Evolutionary conservation across 1,140 invertebrate genomes (phyloP).

Genomic region (Platorchestia sp.): DNA sequence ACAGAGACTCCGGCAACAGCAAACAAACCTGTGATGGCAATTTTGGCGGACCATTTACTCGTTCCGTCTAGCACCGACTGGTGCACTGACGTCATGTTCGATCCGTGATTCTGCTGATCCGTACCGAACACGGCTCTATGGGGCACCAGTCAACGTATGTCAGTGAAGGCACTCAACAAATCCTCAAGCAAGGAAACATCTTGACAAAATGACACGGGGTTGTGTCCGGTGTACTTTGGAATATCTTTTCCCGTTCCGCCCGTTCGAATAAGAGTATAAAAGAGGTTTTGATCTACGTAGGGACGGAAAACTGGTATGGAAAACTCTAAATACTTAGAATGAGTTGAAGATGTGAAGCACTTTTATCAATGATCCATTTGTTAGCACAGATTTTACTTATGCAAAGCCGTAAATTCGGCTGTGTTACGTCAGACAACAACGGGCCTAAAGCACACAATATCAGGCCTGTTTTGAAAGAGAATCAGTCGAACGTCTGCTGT

Average conservation of each 20-base stretch:
- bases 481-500: neutral
- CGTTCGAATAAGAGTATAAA: neutral
- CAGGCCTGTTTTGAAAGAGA: neutral
- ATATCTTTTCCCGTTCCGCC: neutral
- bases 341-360: neutral
- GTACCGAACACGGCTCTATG: constrained; percentile 93
- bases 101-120: constrained; percentile 92
- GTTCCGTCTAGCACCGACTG: constrained; percentile 99
- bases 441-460: neutral
- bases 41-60: constrained; percentile 99
- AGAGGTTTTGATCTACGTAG: neutral
- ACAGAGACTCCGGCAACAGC: constrained; percentile 6
- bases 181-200: neutral
- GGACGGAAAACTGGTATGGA: no score
- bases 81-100: constrained; percentile 98
- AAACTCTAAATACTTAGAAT: neutral
- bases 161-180: neutral
- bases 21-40: constrained; percentile 97
- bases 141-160: constrained; percentile 43
- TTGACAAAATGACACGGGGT: neutral
- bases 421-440: no score
- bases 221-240: neutral
- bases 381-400: no score
- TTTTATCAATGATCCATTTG: neutral
- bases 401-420: no score